Evolutionary conservation across 30 jellyfish, hydroid and myxozoan species (phyloP).

Genomic region (Hydractinia echinata): DNA sequence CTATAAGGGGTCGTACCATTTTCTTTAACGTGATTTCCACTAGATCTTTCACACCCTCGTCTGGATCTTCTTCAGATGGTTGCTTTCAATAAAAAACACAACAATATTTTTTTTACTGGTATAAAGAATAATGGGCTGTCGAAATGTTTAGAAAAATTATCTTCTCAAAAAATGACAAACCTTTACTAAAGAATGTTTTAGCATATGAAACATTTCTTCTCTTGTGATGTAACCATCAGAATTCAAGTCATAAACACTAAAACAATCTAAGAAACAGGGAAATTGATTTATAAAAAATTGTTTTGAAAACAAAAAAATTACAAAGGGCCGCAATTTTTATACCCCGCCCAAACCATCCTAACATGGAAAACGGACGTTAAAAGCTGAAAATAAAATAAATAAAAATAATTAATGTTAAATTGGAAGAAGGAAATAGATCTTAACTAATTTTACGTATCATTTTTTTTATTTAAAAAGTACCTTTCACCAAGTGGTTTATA

Average conservation of each 20-base stretch:
- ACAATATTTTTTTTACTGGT: too few species aligned
- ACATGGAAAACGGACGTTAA: too few species aligned
- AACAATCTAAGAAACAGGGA: conserved; percentile 53
- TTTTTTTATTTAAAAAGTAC: too few species aligned
- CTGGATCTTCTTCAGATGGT: conserved; percentile 96
- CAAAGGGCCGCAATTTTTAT: too few species aligned
- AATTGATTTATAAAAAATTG: too few species aligned
- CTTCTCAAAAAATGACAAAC: conserved; percentile 20
- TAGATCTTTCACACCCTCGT: conserved; percentile 92
- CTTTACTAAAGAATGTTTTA: conserved; percentile 70
- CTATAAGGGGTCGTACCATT: conserved; percentile 48
- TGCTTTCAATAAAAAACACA: conserved; percentile 42
- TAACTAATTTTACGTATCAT: too few species aligned
- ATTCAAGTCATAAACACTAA: conserved; percentile 86
- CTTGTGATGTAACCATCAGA: conserved; percentile 94
- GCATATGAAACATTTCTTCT: conserved; percentile 96
- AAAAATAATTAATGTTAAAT: too few species aligned
- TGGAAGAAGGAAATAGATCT: too few species aligned
- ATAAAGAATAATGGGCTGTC: not conserved
- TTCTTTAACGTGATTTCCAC: conserved; percentile 69
- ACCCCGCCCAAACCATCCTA: too few species aligned
- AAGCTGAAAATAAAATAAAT: too few species aligned
- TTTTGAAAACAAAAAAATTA: too few species aligned
- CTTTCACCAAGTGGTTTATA: too few species aligned
- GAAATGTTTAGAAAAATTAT: not conserved